A percentile compares a stretch with the other conserved stretches of the same genome.
Conservation (phyloP, 2,797 vertebrate species). For the Orestias chungarensis region DNA sequence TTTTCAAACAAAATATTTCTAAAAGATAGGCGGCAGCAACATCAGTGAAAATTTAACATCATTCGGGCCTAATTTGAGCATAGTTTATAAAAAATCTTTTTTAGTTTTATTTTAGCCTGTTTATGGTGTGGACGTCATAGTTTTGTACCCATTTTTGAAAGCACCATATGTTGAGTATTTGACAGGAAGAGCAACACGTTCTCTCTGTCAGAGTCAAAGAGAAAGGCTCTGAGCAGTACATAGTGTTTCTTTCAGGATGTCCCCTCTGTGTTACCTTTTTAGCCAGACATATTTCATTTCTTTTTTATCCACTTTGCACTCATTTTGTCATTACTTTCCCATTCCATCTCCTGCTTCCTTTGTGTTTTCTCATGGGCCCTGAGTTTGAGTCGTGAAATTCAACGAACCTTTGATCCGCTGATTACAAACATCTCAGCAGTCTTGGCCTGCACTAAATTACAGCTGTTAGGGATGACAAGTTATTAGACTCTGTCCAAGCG, state of each 20-base stretch:
- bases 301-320: neutral
- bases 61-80: neutral
- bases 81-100: too few relatives aligned
- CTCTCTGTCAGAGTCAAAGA: slow-evolving; percentile 14
- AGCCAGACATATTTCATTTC: slow-evolving; percentile 2
- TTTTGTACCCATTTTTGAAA: slow-evolving; percentile 10
- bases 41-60: neutral
- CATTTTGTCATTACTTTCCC: neutral
- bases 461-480: slow-evolving; percentile 30
- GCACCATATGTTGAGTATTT: slow-evolving; percentile 4
- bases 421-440: slow-evolving; percentile 48
- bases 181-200: slow-evolving; percentile 29
- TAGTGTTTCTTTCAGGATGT: slow-evolving; percentile 5
- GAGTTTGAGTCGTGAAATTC: slow-evolving; percentile 1
- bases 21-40: neutral
- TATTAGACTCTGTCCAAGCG: slow-evolving; percentile 33
- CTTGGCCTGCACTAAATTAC: slow-evolving; percentile 8
- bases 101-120: neutral
- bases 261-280: slow-evolving; percentile 1
- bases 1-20: too few relatives aligned
- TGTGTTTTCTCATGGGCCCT: neutral
- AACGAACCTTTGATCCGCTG: slow-evolving; percentile 39
- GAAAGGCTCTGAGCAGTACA: slow-evolving; percentile 17
- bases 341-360: neutral
- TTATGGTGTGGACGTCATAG: slow-evolving; percentile 4